Conservation (phyloP, 2,113 vertebrate species). For the Sander vitreus region DNA sequence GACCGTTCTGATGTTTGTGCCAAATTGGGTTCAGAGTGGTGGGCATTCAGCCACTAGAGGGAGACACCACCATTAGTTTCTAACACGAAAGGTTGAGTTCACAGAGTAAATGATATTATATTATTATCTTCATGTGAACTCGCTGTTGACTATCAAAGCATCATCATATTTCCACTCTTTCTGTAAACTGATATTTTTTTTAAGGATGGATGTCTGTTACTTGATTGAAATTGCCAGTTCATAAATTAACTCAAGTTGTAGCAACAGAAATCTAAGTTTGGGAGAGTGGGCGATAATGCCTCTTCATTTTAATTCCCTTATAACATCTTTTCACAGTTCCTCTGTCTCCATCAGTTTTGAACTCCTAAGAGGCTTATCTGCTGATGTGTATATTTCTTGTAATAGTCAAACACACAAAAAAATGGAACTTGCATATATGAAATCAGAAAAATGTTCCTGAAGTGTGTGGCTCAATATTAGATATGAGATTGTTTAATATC, state of each 20-base stretch:
- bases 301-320: constrained; percentile 7
- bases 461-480: constrained; percentile 12
- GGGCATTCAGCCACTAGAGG: constrained; percentile 61
- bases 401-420: neutral
- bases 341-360: neutral
- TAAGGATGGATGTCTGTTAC: neutral
- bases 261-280: constrained; percentile 5
- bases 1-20: neutral
- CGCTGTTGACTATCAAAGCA: neutral
- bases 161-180: neutral
- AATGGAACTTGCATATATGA: neutral
- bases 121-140: neutral
- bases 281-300: constrained; percentile 31
- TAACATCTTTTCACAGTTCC: constrained; percentile 10
- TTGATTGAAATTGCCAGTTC: constrained; percentile 5
- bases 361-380: constrained; percentile 26
- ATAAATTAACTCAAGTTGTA: neutral
- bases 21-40: constrained; percentile 2
- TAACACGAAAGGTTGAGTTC: neutral
- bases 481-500: constrained; percentile 34
- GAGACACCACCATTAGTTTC: constrained; percentile 41
- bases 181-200: neutral
- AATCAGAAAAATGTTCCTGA: constrained; percentile 12
- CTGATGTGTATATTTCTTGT: neutral
- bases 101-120: neutral